phyloP scores from a whole-genome alignment of 2,797 vertebrate genomes.

The Bufotes viridis region DNA sequence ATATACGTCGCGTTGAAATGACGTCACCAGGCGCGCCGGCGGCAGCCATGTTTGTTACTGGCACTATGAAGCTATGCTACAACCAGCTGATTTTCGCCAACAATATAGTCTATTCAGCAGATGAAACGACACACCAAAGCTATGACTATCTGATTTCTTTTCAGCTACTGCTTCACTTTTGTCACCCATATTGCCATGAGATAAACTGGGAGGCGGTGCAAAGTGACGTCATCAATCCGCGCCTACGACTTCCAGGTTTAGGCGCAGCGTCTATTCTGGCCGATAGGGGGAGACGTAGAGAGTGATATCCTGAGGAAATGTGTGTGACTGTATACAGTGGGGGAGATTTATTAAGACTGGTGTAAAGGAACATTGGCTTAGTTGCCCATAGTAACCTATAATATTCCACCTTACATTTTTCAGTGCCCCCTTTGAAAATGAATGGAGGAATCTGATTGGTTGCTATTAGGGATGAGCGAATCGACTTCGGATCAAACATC shows the following conservation, averaged over 20 bases:
- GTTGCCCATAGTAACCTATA: too few species aligned
- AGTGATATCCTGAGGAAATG: not conserved
- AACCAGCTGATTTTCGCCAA: not conserved
- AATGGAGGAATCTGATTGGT: too few species aligned
- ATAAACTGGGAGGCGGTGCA: not conserved
- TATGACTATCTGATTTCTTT: too few species aligned
- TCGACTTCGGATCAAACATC: too few species aligned
- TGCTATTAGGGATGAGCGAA: too few species aligned
- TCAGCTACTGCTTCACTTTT: not conserved
- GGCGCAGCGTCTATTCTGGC: not conserved
- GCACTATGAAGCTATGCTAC: not conserved
- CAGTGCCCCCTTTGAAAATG: too few species aligned
- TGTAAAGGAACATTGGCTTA: too few species aligned
- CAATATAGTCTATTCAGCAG: not conserved
- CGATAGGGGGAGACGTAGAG: not conserved
- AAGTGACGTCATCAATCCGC: not conserved
- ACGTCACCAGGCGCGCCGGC: not conserved
- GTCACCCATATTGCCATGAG: not conserved
- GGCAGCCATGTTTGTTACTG: slow-evolving; percentile 19
- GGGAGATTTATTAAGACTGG: too few species aligned
- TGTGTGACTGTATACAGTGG: not conserved
- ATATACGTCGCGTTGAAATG: not conserved
- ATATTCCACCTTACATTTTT: too few species aligned
- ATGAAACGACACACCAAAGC: not conserved
- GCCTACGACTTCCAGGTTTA: too few species aligned